Conservation (phyloP, 2,888 invertebrate genomes). For the Meghimatium bilineatum region DNA sequence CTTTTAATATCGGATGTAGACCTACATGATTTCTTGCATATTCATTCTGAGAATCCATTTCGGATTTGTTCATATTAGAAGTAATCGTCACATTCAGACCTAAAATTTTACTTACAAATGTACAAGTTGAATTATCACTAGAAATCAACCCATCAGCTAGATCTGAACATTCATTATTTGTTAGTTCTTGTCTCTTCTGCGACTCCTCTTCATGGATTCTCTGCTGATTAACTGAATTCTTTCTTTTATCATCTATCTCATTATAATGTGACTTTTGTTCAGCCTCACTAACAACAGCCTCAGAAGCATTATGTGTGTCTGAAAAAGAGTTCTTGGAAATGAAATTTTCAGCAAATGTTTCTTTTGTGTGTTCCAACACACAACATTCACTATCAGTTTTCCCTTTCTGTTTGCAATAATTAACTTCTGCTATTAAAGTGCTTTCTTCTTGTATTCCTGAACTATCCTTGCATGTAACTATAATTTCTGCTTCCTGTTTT, state of each 20-base stretch:
- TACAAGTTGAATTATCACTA: background rate
- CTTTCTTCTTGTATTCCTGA: background rate
- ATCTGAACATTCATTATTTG: background rate
- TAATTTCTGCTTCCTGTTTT: background rate
- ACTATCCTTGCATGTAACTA: background rate
- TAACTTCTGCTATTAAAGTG: background rate
- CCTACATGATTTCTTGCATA: background rate
- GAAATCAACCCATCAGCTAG: background rate
- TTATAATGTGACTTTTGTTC: background rate
- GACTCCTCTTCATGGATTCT: background rate
- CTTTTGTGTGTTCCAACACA: background rate
- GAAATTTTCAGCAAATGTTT: background rate
- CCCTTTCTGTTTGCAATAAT: background rate
- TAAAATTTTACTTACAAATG: background rate
- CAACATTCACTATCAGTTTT: background rate
- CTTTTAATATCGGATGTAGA: conserved; percentile 28
- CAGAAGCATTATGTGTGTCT: background rate
- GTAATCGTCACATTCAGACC: background rate
- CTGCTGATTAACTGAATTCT: background rate
- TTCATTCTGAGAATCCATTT: background rate
- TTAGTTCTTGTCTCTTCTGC: background rate
- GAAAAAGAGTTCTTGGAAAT: background rate
- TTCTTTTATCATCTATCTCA: background rate
- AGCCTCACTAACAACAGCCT: too few species aligned
- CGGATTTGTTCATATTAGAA: too few species aligned